Percentiles rank a stretch among this genome's conserved stretches.
Conservation (phyloP, 2,888 invertebrate genomes). For the Gerosis bhagava region DNA sequence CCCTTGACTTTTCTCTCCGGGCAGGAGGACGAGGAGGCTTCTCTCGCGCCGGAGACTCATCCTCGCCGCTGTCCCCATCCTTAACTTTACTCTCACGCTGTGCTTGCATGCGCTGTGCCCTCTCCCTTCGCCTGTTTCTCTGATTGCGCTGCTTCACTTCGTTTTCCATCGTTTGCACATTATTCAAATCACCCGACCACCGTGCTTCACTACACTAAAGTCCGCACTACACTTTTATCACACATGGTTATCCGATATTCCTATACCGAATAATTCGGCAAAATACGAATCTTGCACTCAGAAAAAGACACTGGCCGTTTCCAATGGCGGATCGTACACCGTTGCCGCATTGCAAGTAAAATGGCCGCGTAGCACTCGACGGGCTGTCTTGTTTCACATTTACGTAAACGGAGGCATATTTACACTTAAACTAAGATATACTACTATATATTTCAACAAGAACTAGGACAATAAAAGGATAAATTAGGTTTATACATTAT, state of each 20-base stretch:
- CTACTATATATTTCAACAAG: slow-evolving; percentile 73
- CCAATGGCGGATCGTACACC: slow-evolving; percentile 89
- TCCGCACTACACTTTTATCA: slow-evolving; percentile 81
- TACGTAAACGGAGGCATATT: slow-evolving; percentile 78
- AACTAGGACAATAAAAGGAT: slow-evolving; percentile 79
- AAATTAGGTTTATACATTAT: slow-evolving; percentile 86
- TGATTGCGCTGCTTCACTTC: slow-evolving; percentile 92
- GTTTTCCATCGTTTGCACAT: slow-evolving; percentile 90
- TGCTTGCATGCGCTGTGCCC: slow-evolving; percentile 95
- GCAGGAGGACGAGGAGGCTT: slow-evolving; percentile 90
- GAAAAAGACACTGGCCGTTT: slow-evolving; percentile 86
- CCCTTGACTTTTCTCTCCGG: slow-evolving; percentile 88
- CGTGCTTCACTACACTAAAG: slow-evolving; percentile 82
- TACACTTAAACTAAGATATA: slow-evolving; percentile 78
- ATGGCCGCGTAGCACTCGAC: slow-evolving; percentile 85
- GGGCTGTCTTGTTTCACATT: slow-evolving; percentile 77
- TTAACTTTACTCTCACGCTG: slow-evolving; percentile 89
- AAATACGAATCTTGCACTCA: slow-evolving; percentile 83
- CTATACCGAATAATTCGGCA: slow-evolving; percentile 74
- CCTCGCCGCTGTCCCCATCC: slow-evolving; percentile 91
- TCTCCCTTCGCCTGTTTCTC: slow-evolving; percentile 93
- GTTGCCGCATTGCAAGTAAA: slow-evolving; percentile 88
- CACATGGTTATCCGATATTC: slow-evolving; percentile 78
- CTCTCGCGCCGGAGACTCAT: slow-evolving; percentile 86
- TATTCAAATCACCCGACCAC: slow-evolving; percentile 82